These are phyloP conservation scores for Caenorhabditis remanei DNA, from an alignment of 1,140 invertebrate species.

Conservation along the genomic window DNA sequence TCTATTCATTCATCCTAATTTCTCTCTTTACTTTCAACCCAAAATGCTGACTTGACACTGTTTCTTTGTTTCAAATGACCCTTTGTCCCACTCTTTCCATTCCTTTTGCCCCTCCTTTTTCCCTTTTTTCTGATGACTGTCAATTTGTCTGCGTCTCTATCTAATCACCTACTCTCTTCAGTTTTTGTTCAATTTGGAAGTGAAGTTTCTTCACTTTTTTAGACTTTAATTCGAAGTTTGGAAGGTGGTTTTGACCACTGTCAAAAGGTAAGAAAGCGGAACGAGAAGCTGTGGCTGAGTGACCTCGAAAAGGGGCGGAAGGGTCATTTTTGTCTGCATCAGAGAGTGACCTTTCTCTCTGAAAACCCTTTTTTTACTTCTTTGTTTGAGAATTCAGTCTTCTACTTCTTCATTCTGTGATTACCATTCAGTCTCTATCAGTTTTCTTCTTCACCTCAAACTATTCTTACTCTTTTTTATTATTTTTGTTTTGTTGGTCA, in stretches of 20 bases:
- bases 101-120: neutral
- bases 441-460: neutral
- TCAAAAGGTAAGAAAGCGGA: neutral
- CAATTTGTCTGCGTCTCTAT: slow-evolving; percentile 33
- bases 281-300: slow-evolving; percentile 25
- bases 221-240: neutral
- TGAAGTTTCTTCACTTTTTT: neutral
- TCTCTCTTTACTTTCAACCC: slow-evolving; percentile 48
- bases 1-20: slow-evolving; percentile 16
- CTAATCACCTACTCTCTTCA: neutral
- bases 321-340: slow-evolving; percentile 29
- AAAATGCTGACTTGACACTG: slow-evolving; percentile 31
- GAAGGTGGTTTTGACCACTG: slow-evolving; percentile 15
- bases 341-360: slow-evolving; percentile 34
- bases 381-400: slow-evolving; percentile 30
- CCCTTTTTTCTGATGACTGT: neutral
- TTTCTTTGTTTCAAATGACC: slow-evolving; percentile 55
- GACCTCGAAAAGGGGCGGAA: slow-evolving; percentile 46
- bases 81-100: slow-evolving; percentile 20
- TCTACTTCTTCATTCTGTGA: neutral
- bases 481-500: slow-evolving; percentile 14
- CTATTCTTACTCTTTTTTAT: neutral
- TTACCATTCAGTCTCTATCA: slow-evolving; percentile 35
- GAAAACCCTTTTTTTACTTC: neutral
- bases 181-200: slow-evolving; percentile 17